Conservation (phyloP, 2,113 vertebrate genomes). For the Microcebus lehilahytsara region DNA sequence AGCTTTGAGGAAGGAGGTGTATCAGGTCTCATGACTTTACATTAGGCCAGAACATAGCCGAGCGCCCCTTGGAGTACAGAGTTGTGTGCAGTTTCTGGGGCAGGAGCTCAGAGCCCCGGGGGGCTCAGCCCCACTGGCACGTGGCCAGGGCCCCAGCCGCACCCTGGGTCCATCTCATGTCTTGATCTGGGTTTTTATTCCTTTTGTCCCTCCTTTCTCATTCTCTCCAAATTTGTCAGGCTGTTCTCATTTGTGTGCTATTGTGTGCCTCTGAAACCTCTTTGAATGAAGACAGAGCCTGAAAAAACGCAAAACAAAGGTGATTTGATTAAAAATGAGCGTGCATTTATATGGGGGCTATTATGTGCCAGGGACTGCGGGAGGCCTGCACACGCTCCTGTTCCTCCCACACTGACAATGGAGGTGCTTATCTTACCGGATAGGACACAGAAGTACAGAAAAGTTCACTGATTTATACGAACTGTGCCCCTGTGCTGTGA, state of each 20-base stretch:
- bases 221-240: neutral
- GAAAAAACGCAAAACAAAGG: neutral
- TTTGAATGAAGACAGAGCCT: neutral
- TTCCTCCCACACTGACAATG: too few species aligned
- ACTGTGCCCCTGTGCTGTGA: neutral
- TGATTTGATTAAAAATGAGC: neutral
- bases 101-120: neutral
- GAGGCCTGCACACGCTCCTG: too few species aligned
- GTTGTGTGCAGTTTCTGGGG: fast-evolving
- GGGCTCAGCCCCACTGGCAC: neutral
- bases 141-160: neutral
- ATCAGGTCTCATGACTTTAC: neutral
- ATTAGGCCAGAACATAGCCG: neutral
- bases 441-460: too few species aligned
- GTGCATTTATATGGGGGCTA: too few species aligned
- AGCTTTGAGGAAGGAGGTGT: neutral
- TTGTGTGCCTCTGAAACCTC: neutral
- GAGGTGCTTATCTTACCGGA: too few species aligned
- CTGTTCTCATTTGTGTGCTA: neutral
- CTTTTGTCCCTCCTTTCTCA: too few species aligned
- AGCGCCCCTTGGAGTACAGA: neutral
- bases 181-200: neutral
- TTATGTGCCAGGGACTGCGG: fast-evolving
- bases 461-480: neutral
- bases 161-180: fast-evolving